Base-by-base conservation (phyloP, 1,140 invertebrate species). In the Diploscapter pachys region DNA sequence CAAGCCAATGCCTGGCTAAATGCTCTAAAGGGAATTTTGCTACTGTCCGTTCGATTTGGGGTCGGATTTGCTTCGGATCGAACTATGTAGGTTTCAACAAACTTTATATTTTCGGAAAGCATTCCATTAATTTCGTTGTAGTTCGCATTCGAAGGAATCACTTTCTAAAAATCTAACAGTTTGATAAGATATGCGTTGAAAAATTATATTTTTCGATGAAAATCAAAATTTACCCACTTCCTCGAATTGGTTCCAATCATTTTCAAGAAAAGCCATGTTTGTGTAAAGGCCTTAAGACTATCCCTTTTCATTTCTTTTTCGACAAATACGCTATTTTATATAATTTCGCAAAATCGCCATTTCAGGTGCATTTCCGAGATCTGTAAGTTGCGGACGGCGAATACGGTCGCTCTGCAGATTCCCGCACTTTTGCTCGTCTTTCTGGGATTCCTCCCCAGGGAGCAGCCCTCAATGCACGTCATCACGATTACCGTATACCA, bases 1-100 rank as follows among this genome's bases (percentile, higher is more conserved):
- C 68, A 70, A 59, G 68, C 68, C n/a, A 70, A 70, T 13, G 68
- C 68, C n/a, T 70, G 68, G 68, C 68, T 70, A 4, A 70, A 70
- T 70, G 59, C 68, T 13, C 59, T 70, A 59, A 70, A 70, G 62
- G 68, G 68, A 13, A 61, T 61, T 50, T 6, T 70, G 6, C 63
- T 70, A 13, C 59, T 70, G 56, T 56, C 56, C 63, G 68, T 70
- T 50, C 68, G 68, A 4, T 49, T 70, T 3, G 6, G 59, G 51
- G 68, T 59, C 31, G 68, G 68, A 61, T 4, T 70, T 52, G 68
- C 68, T 51, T 70, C 68, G 11, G 68, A 70, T 70, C 68, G 68
- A 11, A 70, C 31, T 31, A 31, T 31, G 31, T 31, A 31, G 31
- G 31, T 31, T 31, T 31, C 31, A 31, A 31, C 31, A 31, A 31